phyloP scores from a whole-genome alignment of 2,797 vertebrate genomes.

The Aphelocoma californica region DNA sequence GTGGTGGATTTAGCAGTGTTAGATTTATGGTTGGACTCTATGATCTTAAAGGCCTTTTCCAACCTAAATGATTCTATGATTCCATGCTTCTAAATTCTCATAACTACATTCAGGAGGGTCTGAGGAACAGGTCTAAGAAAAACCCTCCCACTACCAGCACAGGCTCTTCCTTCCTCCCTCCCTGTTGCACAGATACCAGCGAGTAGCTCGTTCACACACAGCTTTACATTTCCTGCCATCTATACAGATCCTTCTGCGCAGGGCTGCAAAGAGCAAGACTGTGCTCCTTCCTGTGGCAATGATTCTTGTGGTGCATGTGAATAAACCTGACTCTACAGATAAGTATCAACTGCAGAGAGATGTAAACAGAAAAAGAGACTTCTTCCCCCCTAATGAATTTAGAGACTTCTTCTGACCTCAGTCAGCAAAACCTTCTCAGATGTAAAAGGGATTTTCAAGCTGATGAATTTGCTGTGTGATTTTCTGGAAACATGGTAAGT shows the following conservation, averaged over 20 bases:
- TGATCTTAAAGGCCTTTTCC: not conserved
- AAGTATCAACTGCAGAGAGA: not conserved
- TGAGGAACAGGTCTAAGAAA: not conserved
- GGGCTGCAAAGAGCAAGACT: not conserved
- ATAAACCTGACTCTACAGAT: not conserved
- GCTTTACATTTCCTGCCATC: not conserved
- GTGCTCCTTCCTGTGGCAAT: not conserved
- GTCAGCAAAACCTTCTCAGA: not conserved
- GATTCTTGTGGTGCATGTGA: not conserved
- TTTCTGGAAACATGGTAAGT: not conserved
- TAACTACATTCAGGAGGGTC: not conserved
- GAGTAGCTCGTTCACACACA: fast-evolving
- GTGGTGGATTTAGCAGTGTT: not conserved
- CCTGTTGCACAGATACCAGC: not conserved
- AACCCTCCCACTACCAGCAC: not conserved
- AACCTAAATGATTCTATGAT: not conserved
- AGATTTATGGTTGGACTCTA: fast-evolving
- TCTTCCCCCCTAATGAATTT: not conserved
- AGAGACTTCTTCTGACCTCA: not conserved
- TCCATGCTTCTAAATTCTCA: not conserved
- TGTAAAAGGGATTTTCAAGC: not conserved
- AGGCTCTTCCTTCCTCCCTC: not conserved
- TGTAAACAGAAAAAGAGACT: not conserved
- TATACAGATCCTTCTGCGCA: not conserved
- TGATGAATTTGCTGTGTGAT: not conserved